These are phyloP conservation scores for Nerophis lumbriciformis DNA, from an alignment of 2,113 vertebrate genomes.

Conservation along the genomic window DNA sequence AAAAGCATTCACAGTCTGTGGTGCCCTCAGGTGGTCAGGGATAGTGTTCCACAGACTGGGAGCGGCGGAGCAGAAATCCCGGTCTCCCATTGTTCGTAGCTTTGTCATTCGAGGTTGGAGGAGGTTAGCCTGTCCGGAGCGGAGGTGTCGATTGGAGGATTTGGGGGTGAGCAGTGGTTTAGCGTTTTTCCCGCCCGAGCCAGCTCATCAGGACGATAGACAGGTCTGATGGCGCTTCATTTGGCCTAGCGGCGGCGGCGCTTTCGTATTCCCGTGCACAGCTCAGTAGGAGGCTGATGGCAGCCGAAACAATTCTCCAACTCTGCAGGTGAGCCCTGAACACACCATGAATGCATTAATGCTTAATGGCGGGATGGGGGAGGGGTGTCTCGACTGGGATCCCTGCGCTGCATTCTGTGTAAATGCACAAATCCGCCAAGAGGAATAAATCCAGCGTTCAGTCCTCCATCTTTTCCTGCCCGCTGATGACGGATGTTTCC, in stretches of 20 bases:
- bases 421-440: slow-evolving; percentile 12
- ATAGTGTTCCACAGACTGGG: too few relatives aligned
- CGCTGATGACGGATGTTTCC: slow-evolving; percentile 1
- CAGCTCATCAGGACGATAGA: too few relatives aligned
- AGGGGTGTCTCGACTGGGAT: background rate
- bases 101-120: too few relatives aligned
- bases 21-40: too few relatives aligned
- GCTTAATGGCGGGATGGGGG: slow-evolving; percentile 10
- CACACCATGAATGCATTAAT: slow-evolving; percentile 13
- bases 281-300: slow-evolving; percentile 52
- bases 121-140: too few relatives aligned
- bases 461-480: too few relatives aligned
- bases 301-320: background rate
- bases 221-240: slow-evolving; percentile 13
- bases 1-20: too few relatives aligned
- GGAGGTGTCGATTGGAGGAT: too few relatives aligned
- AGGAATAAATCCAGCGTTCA: background rate
- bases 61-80: too few relatives aligned
- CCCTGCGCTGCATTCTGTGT: background rate
- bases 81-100: too few relatives aligned
- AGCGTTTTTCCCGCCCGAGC: too few relatives aligned
- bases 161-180: too few relatives aligned
- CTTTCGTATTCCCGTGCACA: slow-evolving; percentile 22
- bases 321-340: background rate
- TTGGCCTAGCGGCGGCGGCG: slow-evolving; percentile 7